These are phyloP conservation scores for Glomeris maerens DNA, from an alignment of 1,140 invertebrate species.

Conservation along the genomic window DNA sequence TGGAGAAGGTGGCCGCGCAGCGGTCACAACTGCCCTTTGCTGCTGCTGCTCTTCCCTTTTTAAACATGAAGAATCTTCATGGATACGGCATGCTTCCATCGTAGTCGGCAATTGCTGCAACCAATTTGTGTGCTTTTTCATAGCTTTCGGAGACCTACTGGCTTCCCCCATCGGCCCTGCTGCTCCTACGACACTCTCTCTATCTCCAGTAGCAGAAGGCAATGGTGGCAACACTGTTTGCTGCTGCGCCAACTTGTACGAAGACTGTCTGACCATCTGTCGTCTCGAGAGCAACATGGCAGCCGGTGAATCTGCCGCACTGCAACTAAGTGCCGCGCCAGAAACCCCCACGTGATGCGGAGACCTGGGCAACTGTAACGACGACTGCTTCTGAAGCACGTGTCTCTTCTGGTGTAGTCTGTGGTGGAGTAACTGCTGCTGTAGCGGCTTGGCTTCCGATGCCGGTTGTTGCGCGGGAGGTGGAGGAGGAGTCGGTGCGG, in stretches of 20 bases:
- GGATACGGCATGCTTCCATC: slow-evolving; percentile 42
- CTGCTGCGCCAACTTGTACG: slow-evolving; percentile 60
- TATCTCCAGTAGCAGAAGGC: slow-evolving; percentile 24
- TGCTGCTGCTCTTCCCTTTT: background rate
- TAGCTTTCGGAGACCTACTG: background rate
- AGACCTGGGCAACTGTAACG: slow-evolving; percentile 41
- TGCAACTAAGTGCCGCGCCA: slow-evolving; percentile 7
- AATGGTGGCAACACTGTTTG: slow-evolving; percentile 43
- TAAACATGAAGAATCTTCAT: background rate
- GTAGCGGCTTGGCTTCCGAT: slow-evolving; percentile 37
- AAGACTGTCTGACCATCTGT: slow-evolving; percentile 58
- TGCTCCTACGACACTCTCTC: background rate
- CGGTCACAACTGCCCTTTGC: background rate
- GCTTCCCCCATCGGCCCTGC: background rate
- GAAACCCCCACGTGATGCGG: background rate
- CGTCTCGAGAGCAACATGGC: slow-evolving; percentile 42
- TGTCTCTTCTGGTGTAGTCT: slow-evolving; percentile 63
- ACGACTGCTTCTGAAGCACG: slow-evolving; percentile 61
- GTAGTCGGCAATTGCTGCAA: slow-evolving; percentile 41
- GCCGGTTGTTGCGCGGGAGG: background rate
- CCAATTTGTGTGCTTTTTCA: background rate
- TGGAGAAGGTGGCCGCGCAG: background rate
- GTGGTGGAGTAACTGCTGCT: slow-evolving; percentile 60
- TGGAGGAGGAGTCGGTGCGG: background rate
- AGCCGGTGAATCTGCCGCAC: too few species aligned